Evolutionary conservation across 2,888 invertebrate species (phyloP), one percentile per base, ranked within the genome.

Genomic region (Leucophenga maculata): DNA sequence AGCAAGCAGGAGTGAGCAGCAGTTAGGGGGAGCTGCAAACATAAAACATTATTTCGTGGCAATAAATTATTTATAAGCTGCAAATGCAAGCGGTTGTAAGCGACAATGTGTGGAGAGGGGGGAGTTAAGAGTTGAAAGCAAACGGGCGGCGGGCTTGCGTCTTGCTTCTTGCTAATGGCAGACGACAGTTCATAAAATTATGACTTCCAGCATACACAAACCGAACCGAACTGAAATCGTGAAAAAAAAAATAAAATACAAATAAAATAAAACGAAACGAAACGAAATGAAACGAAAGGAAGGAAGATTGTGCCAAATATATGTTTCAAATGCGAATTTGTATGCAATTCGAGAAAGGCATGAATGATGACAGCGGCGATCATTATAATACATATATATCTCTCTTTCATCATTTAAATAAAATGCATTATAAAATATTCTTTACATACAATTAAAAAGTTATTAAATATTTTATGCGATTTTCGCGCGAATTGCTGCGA

Each of bases 51-150:
- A 78, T 79, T 80, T 84, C 84, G 79, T 83, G 84, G 79, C 78
- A 79, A 81, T 84, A 81, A 84, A 81, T 84, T 74, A 81, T 81
- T 81, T 84, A 81, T 81, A 81, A 79, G 79, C 81, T 84, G 80
- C 83, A 82, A 81, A 84, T 84, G 44, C 22, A 46, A 48, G 50
- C 50, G 50, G 50, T n/a, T 50, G 50, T 1, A 50, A 18, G 18
- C 18, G 14, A 18, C 50, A 2, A 8, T 26, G 2, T 2, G 26
- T 26, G 4, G n/a, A 48, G 11, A 48, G 48, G 16, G 16, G n/a
- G 50, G 14, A 26, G 26, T 26, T 26, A 26, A 26, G 26, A 26
- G 26, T 26, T 26, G 3, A 4, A 4, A 26, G 4, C 26, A 4
- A 3, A 26, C 26, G 26, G 26, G 4, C 26, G 74, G 79, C n/a